Conservation (phyloP, 2,888 invertebrate genomes). For the Rhabditoides inermis region DNA sequence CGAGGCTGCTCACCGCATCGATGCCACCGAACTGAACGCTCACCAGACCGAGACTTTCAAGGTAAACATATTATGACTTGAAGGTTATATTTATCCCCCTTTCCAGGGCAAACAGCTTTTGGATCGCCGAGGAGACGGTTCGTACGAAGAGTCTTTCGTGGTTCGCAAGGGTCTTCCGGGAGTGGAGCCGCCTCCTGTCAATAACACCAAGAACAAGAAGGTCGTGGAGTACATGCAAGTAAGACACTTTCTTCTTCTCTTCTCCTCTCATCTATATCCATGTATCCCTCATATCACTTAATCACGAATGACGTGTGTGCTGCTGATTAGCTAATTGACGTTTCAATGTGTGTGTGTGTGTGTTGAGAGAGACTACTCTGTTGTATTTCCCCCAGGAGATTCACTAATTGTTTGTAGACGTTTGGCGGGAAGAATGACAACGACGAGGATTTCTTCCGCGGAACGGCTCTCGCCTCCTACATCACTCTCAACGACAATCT, state of each 20-base stretch:
- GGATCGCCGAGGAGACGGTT: conserved; percentile 41
- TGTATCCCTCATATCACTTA: too few relatives aligned
- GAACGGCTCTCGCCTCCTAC: conserved; percentile 42
- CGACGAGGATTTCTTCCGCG: conserved; percentile 38
- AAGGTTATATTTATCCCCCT: neutral
- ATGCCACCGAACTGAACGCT: conserved; percentile 38
- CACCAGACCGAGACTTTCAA: conserved; percentile 37
- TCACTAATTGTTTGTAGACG: conserved; percentile 33
- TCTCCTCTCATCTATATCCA: too few relatives aligned
- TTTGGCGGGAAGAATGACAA: conserved; percentile 33
- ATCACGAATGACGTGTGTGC: too few relatives aligned
- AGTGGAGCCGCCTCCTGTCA: conserved; percentile 12
- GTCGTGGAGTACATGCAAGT: conserved; percentile 43
- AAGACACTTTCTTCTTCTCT: too few relatives aligned
- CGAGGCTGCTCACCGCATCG: conserved; percentile 41
- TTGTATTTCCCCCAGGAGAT: too few relatives aligned
- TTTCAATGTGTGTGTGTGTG: too few relatives aligned
- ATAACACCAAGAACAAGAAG: conserved; percentile 26
- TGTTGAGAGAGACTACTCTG: too few relatives aligned
- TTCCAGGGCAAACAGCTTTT: conserved; percentile 34
- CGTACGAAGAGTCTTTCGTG: conserved; percentile 39
- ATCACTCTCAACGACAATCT: conserved; percentile 43
- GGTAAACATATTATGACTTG: conserved; percentile 12
- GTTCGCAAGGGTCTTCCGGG: conserved; percentile 24
- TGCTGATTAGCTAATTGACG: too few relatives aligned